Base-by-base conservation (phyloP, 2,888 invertebrate genomes). In the Limnephilus lunatus region DNA sequence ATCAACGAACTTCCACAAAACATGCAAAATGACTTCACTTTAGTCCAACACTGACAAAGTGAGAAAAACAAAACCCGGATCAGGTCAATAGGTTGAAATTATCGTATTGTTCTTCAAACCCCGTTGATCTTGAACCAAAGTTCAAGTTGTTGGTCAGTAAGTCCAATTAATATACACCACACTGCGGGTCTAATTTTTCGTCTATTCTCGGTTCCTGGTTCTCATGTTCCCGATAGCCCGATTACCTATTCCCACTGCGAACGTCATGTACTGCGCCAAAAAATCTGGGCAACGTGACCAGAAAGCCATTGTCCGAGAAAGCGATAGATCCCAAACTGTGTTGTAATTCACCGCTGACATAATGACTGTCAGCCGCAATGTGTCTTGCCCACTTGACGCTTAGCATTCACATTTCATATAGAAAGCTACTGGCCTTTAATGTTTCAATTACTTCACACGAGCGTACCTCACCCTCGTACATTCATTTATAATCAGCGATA, bases 171-270 rank as follows among this genome's bases (percentile, higher is more conserved):
- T 30, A 86, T 30, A 35, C 86, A 30, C 25, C 25, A 25, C 39
- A 35, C 25, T 35, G 11, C 83, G 35, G 35, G 83, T 32, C 83
- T 25, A 86, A 68, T 35, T 15, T 44, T 39, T 90, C 82, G 90
- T 90, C 90, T 44, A 91, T 86, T 91, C 88, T 35, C 14, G 85
- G 87, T 91, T 91, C 91, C 92, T 88, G 92, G 91, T 93, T 93
- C 93, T 85, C 93, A 93, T 91, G 93, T 93, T 90, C 93, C 83
- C 85, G 89, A 90, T 93, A 80, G 83, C 81, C 48, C 32, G 31
- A 92, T 92, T 93, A 89, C 87, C 82, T 32, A 93, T 93, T 92
- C 86, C 86, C 35, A 4, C 39, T 19, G 89, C 80, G 85, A 32
- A 3, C 19, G 44, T 35, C 83, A n/a, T 80, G 89, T 68, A 68